Evolutionary conservation across 1,140 invertebrate species (phyloP).

Genomic region (Drosophila littoralis): DNA sequence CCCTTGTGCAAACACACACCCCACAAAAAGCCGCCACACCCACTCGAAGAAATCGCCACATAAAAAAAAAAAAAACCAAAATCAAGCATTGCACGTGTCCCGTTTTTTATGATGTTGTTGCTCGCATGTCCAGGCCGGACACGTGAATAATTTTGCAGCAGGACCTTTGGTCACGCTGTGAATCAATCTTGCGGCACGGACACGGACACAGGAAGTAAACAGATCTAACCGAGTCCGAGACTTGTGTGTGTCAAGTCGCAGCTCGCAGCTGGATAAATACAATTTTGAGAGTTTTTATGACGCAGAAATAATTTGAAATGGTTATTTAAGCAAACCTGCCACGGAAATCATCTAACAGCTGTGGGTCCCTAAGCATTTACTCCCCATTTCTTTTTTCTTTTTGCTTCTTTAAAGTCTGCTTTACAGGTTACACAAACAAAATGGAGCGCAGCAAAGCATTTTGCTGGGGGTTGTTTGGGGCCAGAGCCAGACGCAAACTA

Average conservation of each 20-base stretch:
- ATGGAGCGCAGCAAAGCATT: slow-evolving; percentile 57
- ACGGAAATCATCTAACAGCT: slow-evolving; percentile 38
- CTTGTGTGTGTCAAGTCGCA: not conserved
- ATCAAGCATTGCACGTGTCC: slow-evolving; percentile 49
- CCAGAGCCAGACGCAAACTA: slow-evolving; percentile 57
- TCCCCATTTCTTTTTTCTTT: not conserved
- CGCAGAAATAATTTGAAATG: slow-evolving; percentile 54
- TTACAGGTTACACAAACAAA: slow-evolving; percentile 60
- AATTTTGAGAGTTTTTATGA: slow-evolving; percentile 62
- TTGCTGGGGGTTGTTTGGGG: slow-evolving; percentile 49
- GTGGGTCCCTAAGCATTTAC: not conserved
- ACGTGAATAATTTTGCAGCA: slow-evolving; percentile 77
- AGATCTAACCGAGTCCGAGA: slow-evolving; percentile 33
- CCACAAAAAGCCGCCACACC: slow-evolving; percentile 8
- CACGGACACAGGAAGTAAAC: slow-evolving; percentile 60
- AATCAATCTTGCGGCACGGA: slow-evolving; percentile 76
- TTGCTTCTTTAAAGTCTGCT: not conserved
- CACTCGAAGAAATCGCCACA: slow-evolving; percentile 23
- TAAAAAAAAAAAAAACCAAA: slow-evolving; percentile 28
- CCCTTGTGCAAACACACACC: not conserved
- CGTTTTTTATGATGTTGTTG: slow-evolving; percentile 44
- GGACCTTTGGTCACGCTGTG: slow-evolving; percentile 82
- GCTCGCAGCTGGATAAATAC: slow-evolving; percentile 21
- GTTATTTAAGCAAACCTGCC: slow-evolving; percentile 52
- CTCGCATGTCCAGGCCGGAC: slow-evolving; percentile 69